These are phyloP conservation scores for Callimorpha dominula DNA, from an alignment of 2,888 invertebrate species.

Conservation along the genomic window DNA sequence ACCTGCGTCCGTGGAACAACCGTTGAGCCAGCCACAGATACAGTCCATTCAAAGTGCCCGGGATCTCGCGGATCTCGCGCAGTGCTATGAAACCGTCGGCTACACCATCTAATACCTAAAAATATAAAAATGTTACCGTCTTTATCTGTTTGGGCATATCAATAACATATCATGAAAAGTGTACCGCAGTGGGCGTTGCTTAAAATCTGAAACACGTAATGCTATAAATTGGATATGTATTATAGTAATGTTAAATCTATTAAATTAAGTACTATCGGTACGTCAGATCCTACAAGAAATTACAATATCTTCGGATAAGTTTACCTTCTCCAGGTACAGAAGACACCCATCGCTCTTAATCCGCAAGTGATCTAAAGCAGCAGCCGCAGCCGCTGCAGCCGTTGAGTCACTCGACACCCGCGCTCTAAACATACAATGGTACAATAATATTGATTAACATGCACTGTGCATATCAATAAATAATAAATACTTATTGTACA, in stretches of 20 bases:
- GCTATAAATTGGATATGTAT: too few species aligned
- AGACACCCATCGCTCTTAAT: constrained; percentile 98
- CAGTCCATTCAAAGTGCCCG: constrained; percentile 97
- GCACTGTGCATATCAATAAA: not conserved
- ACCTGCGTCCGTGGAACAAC: constrained; percentile 95
- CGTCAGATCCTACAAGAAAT: too few species aligned
- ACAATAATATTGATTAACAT: too few species aligned
- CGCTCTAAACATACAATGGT: constrained; percentile 81
- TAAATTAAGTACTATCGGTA: too few species aligned
- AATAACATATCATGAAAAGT: not conserved
- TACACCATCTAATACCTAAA: constrained; percentile 94
- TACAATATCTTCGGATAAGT: not conserved
- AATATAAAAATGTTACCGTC: not conserved
- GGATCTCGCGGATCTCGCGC: constrained; percentile 96
- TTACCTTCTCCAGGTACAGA: constrained; percentile 92
- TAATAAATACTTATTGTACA: too few species aligned
- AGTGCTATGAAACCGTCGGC: constrained; percentile 97
- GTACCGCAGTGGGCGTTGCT: too few species aligned
- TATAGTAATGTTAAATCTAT: too few species aligned
- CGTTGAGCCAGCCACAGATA: constrained; percentile 98
- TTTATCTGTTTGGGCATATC: not conserved
- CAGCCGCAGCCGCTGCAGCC: constrained; percentile 90
- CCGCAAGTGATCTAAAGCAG: constrained; percentile 97
- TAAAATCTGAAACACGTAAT: too few species aligned
- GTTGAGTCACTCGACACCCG: constrained; percentile 90